Conservation (phyloP, 1,140 invertebrate species). For the Bombus waltoni region DNA sequence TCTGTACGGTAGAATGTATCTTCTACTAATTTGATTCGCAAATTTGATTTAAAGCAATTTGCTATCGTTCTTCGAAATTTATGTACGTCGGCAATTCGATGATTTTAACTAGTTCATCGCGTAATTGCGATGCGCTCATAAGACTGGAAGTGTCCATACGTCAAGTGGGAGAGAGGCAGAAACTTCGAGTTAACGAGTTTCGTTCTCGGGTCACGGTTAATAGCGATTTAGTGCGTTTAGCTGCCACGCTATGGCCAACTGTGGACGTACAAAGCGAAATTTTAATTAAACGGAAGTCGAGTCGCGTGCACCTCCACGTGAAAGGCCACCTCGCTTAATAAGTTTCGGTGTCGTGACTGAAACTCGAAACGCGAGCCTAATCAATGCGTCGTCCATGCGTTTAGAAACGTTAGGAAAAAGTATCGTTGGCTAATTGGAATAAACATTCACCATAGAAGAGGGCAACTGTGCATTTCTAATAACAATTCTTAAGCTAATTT, state of each 20-base stretch:
- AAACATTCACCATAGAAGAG: neutral
- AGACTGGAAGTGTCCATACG: neutral
- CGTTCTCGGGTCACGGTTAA: constrained; percentile 21
- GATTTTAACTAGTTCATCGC: no score
- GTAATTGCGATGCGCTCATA: neutral
- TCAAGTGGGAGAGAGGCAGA: neutral
- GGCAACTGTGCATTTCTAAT: neutral
- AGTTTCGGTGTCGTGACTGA: constrained; percentile 17
- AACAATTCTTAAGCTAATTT: no score
- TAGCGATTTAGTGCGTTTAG: constrained; percentile 41
- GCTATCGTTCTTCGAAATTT: no score
- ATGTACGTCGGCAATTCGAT: neutral
- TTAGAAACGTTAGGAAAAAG: neutral
- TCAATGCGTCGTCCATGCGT: constrained; percentile 14
- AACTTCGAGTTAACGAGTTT: constrained; percentile 45
- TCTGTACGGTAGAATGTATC: no score
- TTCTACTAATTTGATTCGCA: no score
- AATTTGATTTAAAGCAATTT: no score
- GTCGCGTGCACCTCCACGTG: neutral
- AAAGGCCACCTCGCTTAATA: constrained; percentile 32
- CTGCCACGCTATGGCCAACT: constrained; percentile 6
- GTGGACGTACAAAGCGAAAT: constrained; percentile 37
- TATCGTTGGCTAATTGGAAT: neutral
- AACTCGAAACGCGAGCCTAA: constrained; percentile 5
- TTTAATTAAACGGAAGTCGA: constrained; percentile 51